Evolutionary conservation across 1,140 invertebrate species (phyloP).

Genomic region (Camponotus vicinus): DNA sequence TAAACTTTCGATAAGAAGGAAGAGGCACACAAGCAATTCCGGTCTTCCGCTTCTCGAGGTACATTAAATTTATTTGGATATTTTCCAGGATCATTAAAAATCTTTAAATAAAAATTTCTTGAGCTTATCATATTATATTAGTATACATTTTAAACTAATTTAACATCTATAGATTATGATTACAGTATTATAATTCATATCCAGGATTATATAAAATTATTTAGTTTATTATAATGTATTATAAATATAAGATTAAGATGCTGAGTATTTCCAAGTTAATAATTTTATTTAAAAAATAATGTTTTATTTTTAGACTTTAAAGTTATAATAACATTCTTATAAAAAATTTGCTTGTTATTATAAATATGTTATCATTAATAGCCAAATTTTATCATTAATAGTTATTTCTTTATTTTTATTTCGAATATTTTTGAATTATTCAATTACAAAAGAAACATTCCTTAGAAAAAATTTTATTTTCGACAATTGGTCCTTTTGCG

Average conservation of each 20-base stretch:
- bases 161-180: background rate
- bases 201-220: background rate
- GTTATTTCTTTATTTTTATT: background rate
- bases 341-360: background rate
- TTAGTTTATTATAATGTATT: background rate
- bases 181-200: background rate
- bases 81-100: slow-evolving; percentile 7
- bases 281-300: background rate
- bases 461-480: slow-evolving; percentile 25
- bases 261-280: background rate
- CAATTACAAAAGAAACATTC: background rate
- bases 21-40: slow-evolving; percentile 18
- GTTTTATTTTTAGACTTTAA: background rate
- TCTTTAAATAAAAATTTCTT: background rate
- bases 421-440: background rate
- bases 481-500: background rate
- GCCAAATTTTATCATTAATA: no score
- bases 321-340: background rate
- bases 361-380: background rate
- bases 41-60: background rate
- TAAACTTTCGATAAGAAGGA: slow-evolving; percentile 36
- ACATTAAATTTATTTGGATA: slow-evolving; percentile 1
- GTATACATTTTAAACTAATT: background rate
- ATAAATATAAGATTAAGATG: background rate
- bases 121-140: background rate